phyloP scores from a whole-genome alignment of 1,140 invertebrate genomes.

The Helicoverpa armigera region DNA sequence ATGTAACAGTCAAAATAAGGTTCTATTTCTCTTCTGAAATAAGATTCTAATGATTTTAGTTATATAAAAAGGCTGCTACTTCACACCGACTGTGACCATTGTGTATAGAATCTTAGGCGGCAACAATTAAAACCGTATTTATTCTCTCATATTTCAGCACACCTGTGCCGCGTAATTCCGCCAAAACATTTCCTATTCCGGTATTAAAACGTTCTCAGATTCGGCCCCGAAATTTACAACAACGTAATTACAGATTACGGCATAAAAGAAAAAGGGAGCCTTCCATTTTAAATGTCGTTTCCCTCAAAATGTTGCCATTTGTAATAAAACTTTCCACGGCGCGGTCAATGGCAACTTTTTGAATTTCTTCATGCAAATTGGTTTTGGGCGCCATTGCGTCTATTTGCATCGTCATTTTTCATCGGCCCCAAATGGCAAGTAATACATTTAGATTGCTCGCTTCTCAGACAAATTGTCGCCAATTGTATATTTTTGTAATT shows the following conservation, averaged over 20 bases:
- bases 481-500: constrained; percentile 25
- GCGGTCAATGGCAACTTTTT: constrained; percentile 29
- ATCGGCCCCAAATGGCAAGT: constrained; percentile 19
- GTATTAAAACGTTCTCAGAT: constrained; percentile 27
- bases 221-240: constrained; percentile 28
- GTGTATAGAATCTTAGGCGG: neutral
- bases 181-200: constrained; percentile 12
- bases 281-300: constrained; percentile 36
- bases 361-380: constrained; percentile 40
- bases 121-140: constrained; percentile 2
- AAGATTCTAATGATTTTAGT: too few species aligned
- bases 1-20: too few species aligned
- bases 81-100: too few species aligned
- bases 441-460: neutral
- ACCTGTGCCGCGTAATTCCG: constrained; percentile 32
- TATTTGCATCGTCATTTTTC: constrained; percentile 24
- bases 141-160: constrained; percentile 1
- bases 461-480: constrained; percentile 6
- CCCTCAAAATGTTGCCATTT: constrained; percentile 32
- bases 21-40: too few species aligned
- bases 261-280: constrained; percentile 8
- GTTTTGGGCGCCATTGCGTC: constrained; percentile 13
- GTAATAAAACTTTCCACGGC: constrained; percentile 33
- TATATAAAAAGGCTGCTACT: too few species aligned
- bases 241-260: constrained; percentile 37